Evolutionary conservation across 2,888 invertebrate species (phyloP), one percentile per base, ranked within the genome.

Genomic region (Trichopria drosophilae): DNA sequence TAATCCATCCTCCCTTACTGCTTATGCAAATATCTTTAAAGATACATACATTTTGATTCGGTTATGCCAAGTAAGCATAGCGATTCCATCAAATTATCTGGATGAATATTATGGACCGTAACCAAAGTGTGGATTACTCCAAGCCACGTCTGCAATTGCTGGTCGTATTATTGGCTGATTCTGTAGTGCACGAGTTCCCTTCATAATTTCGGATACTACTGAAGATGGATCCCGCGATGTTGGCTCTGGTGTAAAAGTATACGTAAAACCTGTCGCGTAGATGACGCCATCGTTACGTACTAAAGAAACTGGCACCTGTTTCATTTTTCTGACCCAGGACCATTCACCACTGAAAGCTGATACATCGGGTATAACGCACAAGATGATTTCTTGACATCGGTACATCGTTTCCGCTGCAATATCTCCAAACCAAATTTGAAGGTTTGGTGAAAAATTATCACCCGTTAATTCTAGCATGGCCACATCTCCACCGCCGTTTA

Each of bases 161-260:
- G n/a, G n/a, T n/a, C n/a, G n/a, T n/a, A n/a, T n/a, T n/a, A n/a
- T n/a, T n/a, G n/a, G n/a, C n/a, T n/a, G n/a, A n/a, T n/a, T n/a
- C n/a, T n/a, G n/a, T n/a, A n/a, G n/a, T n/a, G n/a, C n/a, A n/a
- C n/a, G n/a, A n/a, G n/a, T n/a, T n/a, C n/a, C n/a, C n/a, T n/a
- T n/a, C n/a, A n/a, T n/a, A n/a, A n/a, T n/a, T n/a, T n/a, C n/a
- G n/a, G n/a, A n/a, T n/a, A n/a, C n/a, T n/a, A n/a, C n/a, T n/a
- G n/a, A n/a, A n/a, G n/a, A n/a, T n/a, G n/a, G n/a, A n/a, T n/a
- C n/a, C n/a, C n/a, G n/a, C n/a, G n/a, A n/a, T n/a, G n/a, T n/a
- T n/a, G n/a, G 94, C 76, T 97, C 96, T 1, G 97, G 96, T 0
- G 96, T 97, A 77, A 99, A 99, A n/a, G 96, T 97, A 76, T 99